Evolutionary conservation across 2,113 vertebrate species (phyloP).

Genomic region (Planiliza haematocheilus): DNA sequence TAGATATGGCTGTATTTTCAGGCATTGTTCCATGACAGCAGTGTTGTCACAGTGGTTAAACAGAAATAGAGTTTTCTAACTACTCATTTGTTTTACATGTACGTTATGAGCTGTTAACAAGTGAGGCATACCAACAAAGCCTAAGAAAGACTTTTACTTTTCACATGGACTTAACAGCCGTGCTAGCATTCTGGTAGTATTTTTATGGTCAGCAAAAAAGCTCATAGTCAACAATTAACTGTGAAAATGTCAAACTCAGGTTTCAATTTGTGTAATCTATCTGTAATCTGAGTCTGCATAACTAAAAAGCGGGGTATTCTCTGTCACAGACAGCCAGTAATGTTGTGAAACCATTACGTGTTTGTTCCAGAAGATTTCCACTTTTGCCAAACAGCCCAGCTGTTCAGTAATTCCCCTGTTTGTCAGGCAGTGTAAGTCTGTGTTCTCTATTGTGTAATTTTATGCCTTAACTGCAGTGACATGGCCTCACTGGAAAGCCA

Average conservation of each 20-base stretch:
- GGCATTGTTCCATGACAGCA: no score
- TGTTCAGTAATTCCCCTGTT: slow-evolving; percentile 47
- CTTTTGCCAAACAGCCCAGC: slow-evolving; percentile 29
- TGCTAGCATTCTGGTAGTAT: no score
- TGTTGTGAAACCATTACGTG: slow-evolving; percentile 25
- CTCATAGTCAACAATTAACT: background rate
- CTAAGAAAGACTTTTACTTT: no score
- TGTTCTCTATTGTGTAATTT: slow-evolving; percentile 20
- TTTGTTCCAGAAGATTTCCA: slow-evolving; percentile 43
- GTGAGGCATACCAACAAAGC: no score
- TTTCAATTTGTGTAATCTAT: background rate
- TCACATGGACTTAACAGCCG: no score
- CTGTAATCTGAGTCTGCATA: slow-evolving; percentile 9
- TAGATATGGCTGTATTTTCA: no score
- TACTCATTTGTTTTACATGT: no score
- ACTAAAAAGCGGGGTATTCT: background rate
- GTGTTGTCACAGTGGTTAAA: no score
- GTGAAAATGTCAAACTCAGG: background rate
- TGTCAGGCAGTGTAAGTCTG: slow-evolving; percentile 13
- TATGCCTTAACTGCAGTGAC: slow-evolving; percentile 9
- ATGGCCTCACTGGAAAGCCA: background rate
- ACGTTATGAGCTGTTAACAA: no score
- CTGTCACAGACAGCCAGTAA: slow-evolving; percentile 24
- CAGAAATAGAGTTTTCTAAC: no score
- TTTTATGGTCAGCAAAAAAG: no score